phyloP scores from a whole-genome alignment of 2,113 vertebrate genomes.

The Hyperopisus bebe region DNA sequence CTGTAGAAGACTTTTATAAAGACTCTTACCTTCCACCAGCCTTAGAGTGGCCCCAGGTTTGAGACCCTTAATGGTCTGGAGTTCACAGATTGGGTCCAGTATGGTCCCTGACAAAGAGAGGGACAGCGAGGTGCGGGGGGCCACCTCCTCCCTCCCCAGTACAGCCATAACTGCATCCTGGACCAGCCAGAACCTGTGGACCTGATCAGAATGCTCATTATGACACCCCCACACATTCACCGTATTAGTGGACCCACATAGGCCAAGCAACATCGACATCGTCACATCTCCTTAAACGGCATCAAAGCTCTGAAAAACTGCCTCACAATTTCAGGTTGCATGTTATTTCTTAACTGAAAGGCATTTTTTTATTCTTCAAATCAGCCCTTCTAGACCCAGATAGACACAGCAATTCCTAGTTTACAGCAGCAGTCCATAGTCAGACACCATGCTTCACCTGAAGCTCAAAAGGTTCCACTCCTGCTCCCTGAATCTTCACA shows the following conservation, averaged over 20 bases:
- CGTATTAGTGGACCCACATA: not conserved
- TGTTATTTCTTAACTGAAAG: not conserved
- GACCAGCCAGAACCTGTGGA: slow-evolving; percentile 59
- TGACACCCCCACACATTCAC: not conserved
- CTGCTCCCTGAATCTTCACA: slow-evolving; percentile 66
- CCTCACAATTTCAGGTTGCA: not conserved
- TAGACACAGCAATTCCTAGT: not conserved
- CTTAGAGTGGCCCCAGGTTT: slow-evolving; percentile 58
- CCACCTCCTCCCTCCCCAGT: slow-evolving; percentile 56
- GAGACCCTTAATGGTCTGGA: slow-evolving; percentile 59
- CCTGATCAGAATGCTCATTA: slow-evolving; percentile 39
- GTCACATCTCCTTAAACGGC: not conserved
- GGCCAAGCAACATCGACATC: not conserved
- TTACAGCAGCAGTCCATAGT: not conserved
- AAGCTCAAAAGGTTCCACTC: slow-evolving; percentile 63
- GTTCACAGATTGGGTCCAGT: slow-evolving; percentile 54
- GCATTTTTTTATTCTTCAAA: not conserved
- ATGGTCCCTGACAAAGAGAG: slow-evolving; percentile 51
- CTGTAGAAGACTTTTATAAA: not conserved
- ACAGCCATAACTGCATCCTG: slow-evolving; percentile 55
- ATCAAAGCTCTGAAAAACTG: not conserved
- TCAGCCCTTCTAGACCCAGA: not conserved
- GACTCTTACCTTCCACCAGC: slow-evolving; percentile 57
- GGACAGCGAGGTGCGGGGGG: slow-evolving; percentile 56
- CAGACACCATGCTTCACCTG: slow-evolving; percentile 47